phyloP scores from a whole-genome alignment of 2,888 invertebrate genomes.

The Tolmerus cingulatus region DNA sequence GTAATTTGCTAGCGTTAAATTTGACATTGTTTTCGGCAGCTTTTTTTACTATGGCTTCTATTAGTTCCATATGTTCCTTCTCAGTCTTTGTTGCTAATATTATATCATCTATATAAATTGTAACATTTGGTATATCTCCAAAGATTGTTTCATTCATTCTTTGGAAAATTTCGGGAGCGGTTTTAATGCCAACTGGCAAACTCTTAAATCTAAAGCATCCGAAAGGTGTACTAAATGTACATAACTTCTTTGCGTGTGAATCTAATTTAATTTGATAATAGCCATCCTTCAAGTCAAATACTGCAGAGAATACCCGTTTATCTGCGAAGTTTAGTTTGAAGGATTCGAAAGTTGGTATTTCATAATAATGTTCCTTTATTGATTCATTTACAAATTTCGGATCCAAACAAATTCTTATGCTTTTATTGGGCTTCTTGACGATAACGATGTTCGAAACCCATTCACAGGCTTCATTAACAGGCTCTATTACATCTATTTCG shows the following conservation, averaged over 20 bases:
- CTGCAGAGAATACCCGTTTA: conserved; percentile 52
- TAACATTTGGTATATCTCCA: conserved; percentile 48
- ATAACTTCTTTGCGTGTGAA: conserved; percentile 47
- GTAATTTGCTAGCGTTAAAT: conserved; percentile 22
- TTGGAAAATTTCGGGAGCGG: conserved; percentile 46
- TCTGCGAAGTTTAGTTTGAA: conserved; percentile 51
- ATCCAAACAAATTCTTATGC: conserved; percentile 51
- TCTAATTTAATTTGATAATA: conserved; percentile 46
- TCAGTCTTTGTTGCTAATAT: background rate
- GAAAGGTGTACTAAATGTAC: conserved; percentile 51
- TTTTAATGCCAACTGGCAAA: conserved; percentile 33
- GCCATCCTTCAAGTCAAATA: conserved; percentile 51
- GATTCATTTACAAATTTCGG: conserved; percentile 51
- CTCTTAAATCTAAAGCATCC: conserved; percentile 3
- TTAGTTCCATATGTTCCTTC: conserved; percentile 12
- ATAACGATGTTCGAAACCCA: conserved; percentile 47
- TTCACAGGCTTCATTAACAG: background rate
- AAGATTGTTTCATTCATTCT: conserved; percentile 48
- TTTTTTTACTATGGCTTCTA: conserved; percentile 14
- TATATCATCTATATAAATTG: too few relatives aligned
- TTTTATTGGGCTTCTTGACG: conserved; percentile 50
- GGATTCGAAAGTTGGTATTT: conserved; percentile 50
- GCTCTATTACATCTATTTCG: background rate
- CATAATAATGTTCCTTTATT: conserved; percentile 51
- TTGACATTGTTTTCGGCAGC: background rate